Base-by-base conservation (phyloP, 2,797 vertebrate species). In the Ammospiza maritima region DNA sequence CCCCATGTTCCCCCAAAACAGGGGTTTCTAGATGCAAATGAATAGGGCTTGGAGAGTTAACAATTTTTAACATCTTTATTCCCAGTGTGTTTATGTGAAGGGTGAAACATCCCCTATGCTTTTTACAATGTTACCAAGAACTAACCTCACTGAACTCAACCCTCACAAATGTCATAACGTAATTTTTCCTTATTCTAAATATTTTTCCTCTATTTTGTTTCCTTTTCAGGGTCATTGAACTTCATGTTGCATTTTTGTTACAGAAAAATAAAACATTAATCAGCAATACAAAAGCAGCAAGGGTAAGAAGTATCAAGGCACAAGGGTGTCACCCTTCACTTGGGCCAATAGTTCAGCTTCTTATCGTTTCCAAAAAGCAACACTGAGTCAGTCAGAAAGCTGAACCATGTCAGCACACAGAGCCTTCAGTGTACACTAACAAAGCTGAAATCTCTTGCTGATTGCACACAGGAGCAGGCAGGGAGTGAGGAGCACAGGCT, bases 1-100 rank as follows among this genome's bases (percentile, higher is more conserved):
- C 13, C 23, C 38, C 42, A 15, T 0, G 1, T 3, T 57, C 5
- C 10, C n/a, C 12, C 3, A 67, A 78, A 70, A 20, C 0, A 67
- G 10, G 5, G 9, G 5, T 5, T 53, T 61, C 15, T 16, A 32
- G 7, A 50, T 5, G 23, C 25, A 91, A 71, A 42, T 20, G 11
- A 38, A 16, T 2, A 60, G 16, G 16, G 30, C 10, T 23, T 53
- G 11, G 10, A 34, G 42, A 34, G 13, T 23, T 12, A 3, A 40
- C 13, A 40, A 29, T 9, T 77, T 36, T 58, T 8, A 61, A 27
- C 16, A 61, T 14, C 38, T 48, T 77, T 21, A 48, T 38, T 87
- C 62, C 56, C 62, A 19, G 7, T 6, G 7, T 45, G 27, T 26
- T 81, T 38, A 42, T 3, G 2, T 12, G 25, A 77, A 69, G 10